Conservation (phyloP, 2,113 vertebrate species). For the Colinus virginianus region DNA sequence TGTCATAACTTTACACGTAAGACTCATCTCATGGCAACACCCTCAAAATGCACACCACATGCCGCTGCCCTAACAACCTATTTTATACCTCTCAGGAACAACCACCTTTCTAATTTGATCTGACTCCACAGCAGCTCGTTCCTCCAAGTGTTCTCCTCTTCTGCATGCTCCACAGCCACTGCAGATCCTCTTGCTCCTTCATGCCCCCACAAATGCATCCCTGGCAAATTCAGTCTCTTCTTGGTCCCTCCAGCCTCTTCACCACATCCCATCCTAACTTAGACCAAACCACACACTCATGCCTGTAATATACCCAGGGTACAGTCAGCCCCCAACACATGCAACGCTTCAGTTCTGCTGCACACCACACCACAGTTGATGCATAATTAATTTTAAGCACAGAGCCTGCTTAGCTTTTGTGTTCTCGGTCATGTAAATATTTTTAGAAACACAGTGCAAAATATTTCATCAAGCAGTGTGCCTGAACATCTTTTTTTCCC, state of each 20-base stretch:
- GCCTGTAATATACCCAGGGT: neutral
- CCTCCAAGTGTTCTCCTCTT: fast-evolving
- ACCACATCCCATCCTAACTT: fast-evolving
- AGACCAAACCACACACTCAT: fast-evolving
- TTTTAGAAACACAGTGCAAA: slow-evolving; percentile 12
- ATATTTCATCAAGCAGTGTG: neutral
- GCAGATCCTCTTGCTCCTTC: neutral
- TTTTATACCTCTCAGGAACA: neutral
- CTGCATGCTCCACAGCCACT: neutral
- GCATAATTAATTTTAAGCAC: neutral
- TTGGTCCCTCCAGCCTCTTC: fast-evolving
- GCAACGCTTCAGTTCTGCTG: neutral
- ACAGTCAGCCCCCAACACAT: fast-evolving
- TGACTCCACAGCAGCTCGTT: neutral
- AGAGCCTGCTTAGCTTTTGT: slow-evolving; percentile 7
- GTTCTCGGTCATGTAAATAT: neutral
- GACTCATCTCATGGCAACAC: neutral
- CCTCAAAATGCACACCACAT: neutral
- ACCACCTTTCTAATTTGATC: neutral
- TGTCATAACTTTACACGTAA: neutral
- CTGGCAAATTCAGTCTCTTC: neutral
- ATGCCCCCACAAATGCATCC: neutral
- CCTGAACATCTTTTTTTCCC: neutral
- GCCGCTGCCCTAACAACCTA: neutral
- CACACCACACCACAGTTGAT: neutral